Percentiles rank a stretch among this genome's conserved stretches.
Conservation (phyloP, 2,888 invertebrate species). For the Acronicta alni region DNA sequence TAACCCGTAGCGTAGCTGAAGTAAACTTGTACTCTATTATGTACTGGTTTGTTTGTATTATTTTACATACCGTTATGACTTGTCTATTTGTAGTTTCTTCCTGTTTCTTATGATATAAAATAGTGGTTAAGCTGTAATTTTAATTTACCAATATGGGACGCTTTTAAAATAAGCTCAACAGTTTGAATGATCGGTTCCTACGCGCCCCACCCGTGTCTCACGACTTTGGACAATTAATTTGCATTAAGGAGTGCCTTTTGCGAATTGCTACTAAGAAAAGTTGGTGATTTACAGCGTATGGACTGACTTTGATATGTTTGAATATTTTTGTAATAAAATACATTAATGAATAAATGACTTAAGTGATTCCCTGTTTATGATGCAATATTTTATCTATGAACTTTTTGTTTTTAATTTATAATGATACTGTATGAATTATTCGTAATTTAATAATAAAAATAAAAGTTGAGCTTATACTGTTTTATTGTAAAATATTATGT, state of each 20-base stretch:
- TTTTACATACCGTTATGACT: slow-evolving; percentile 66
- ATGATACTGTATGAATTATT: slow-evolving; percentile 57
- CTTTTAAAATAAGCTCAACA: slow-evolving; percentile 66
- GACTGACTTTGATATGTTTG: slow-evolving; percentile 81
- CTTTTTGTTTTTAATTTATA: slow-evolving; percentile 58
- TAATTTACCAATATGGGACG: slow-evolving; percentile 58
- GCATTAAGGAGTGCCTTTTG: slow-evolving; percentile 83
- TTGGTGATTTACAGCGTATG: slow-evolving; percentile 73
- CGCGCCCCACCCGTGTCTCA: slow-evolving; percentile 42
- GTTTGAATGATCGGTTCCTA: slow-evolving; percentile 56
- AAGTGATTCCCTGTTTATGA: slow-evolving; percentile 60
- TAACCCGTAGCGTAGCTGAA: slow-evolving; percentile 63
- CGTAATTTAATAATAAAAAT: slow-evolving; percentile 54
- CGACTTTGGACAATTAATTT: slow-evolving; percentile 62
- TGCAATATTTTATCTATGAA: slow-evolving; percentile 71
- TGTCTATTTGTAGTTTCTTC: slow-evolving; percentile 79
- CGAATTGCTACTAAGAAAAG: slow-evolving; percentile 66
- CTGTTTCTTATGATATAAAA: slow-evolving; percentile 74
- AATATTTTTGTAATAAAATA: slow-evolving; percentile 77
- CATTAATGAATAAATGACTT: slow-evolving; percentile 60
- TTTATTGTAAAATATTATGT: slow-evolving; percentile 70
- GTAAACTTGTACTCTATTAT: slow-evolving; percentile 59
- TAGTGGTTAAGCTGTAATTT: slow-evolving; percentile 68
- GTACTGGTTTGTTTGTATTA: slow-evolving; percentile 66
- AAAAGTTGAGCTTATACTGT: slow-evolving; percentile 76